Base-by-base conservation (phyloP, 2,113 vertebrate genomes). In the Crotalus viridis region DNA sequence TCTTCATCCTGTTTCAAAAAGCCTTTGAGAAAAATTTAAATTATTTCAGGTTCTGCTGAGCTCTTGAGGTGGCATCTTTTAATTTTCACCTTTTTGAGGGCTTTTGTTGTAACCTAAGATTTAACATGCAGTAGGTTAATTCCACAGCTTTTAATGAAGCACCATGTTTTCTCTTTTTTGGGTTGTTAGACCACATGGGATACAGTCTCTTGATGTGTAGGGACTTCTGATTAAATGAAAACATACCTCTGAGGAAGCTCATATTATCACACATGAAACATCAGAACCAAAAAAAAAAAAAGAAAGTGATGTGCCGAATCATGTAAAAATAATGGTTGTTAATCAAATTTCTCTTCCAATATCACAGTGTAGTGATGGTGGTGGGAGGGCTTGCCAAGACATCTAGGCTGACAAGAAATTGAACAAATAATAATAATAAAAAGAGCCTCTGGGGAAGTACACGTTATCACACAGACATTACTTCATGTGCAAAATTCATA, bases 161-260 rank as follows among this genome's bases (percentile, higher is more conserved):
- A 96, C 96, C 95, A 94, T 91, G 94, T 95, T 95, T 94, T 94
- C 92, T 96, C 90, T 95, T 28, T 19, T 88, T 94, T 89, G 64
- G 96, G 94, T 96, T 97, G 94, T 95, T 96, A 96, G 95, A 96
- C 95, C 96, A 97, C 95, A 96, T 96, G 96, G 96, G 96, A 97
- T 94, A 96, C 92, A 93, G 95, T 96, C 96, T 97, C 96, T 96
- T 97, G 96, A 97, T 97, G 95, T 96, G 96, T 95, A 92, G 95
- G 94, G 97, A 97, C 91, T 97, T 94, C 93, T 93, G 97, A 97
- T 97, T 97, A 97, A 96, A 97, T 96, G 96, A 96, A 95, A 97
- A 97, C 96, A 97, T 97, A 96, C 96, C 96, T 96, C 97, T 97
- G 96, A 97, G 96, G 96, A 96, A 97, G 96, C 94, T 96, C 89